Conservation (phyloP, 2,888 invertebrate species). For the Alitta virens region DNA sequence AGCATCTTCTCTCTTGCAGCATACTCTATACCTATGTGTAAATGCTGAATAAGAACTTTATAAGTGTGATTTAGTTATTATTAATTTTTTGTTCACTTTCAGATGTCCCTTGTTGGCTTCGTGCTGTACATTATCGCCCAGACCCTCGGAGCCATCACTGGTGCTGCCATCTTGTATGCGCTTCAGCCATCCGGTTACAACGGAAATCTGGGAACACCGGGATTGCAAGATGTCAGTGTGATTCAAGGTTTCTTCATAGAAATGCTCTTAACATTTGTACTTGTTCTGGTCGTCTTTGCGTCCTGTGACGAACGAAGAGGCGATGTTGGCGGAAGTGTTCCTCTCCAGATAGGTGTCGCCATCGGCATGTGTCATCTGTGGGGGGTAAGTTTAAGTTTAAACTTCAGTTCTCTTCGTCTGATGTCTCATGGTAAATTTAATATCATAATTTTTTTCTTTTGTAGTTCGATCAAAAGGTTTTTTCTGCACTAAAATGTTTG, state of each 20-base stretch:
- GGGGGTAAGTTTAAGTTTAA: constrained; percentile 32
- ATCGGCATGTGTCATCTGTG: constrained; percentile 34
- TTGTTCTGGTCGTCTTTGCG: constrained; percentile 35
- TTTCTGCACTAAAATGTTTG: too few species aligned
- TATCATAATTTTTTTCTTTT: too few species aligned
- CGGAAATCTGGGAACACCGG: constrained; percentile 10
- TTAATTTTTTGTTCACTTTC: too few species aligned
- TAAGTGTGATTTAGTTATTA: too few species aligned
- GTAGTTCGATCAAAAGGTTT: too few species aligned
- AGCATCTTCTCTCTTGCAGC: too few species aligned
- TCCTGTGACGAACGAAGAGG: constrained; percentile 29
- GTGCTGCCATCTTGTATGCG: constrained; percentile 44
- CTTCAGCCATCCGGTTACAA: constrained; percentile 5
- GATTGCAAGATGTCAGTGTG: too few species aligned
- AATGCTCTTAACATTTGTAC: constrained; percentile 33
- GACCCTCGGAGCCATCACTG: constrained; percentile 71
- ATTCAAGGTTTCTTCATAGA: constrained; percentile 27
- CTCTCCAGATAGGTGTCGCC: constrained; percentile 35
- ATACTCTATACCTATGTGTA: too few species aligned
- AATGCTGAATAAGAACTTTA: too few species aligned
- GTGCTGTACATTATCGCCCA: constrained; percentile 78
- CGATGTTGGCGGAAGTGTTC: constrained; percentile 32
- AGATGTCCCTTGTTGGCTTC: constrained; percentile 74
- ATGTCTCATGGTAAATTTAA: too few species aligned
- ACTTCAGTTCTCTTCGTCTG: too few species aligned